Evolutionary conservation across 1,140 invertebrate genomes (phyloP), one percentile per base, ranked within the genome.

Genomic region (Diabrotica virgifera): DNA sequence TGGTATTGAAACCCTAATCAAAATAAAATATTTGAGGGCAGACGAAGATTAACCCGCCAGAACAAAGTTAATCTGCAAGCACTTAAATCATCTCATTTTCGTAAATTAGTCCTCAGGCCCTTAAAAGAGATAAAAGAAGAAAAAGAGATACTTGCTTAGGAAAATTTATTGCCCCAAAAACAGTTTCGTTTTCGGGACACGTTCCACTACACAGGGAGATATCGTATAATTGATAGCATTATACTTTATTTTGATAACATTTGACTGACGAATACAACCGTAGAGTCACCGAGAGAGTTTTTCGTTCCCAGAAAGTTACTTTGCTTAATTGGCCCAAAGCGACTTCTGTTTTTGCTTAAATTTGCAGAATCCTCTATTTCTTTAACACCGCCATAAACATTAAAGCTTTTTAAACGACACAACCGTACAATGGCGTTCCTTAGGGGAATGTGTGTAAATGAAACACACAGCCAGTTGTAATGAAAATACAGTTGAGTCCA

Each of bases 51-150:
- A 46, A 46, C 40, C 40, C 40, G 40, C 40, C 40, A 46, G 40
- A 46, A 46, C 40, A 46, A 46, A 46, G 40, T 46, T 46, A 46
- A 46, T 46, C 40, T 46, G 40, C 40, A 46, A 46, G 40, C 8
- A 46, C 40, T 46, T 46, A 46, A 46, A 46, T 46, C 40, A 46
- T 46, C 40, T 46, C 40, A 46, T 46, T 46, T 46, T 46, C 40
- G 40, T 46, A 46, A 46, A 46, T 46, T 46, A 46, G 40, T 46
- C 40, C 40, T n/a, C 40, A 5, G n/a, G 5, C 6, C 40, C 40
- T 8, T 46, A 46, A 46, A 46, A 46, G 40, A 46, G 40, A 46
- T 46, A 46, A 46, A 46, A 46, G 40, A 46, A 46, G 40, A 8
- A 46, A 46, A 46, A 46, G n/a, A 46, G 40, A 46, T 46, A 46